These are phyloP conservation scores for Palythoa caribaeorum DNA, from an alignment of 92 coral and sea anemone species.

Conservation along the genomic window DNA sequence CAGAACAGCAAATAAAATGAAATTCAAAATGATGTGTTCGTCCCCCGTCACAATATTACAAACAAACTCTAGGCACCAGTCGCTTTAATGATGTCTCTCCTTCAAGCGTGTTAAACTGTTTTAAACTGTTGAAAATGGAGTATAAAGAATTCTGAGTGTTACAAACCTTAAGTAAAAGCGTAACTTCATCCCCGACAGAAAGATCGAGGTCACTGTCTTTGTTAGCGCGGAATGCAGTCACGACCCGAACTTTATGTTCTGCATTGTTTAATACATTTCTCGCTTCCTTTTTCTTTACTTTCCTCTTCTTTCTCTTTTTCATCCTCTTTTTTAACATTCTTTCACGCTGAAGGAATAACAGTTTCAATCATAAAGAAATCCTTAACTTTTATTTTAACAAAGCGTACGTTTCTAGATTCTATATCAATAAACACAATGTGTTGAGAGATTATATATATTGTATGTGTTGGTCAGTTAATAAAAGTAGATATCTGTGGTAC, in stretches of 20 bases:
- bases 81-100: no score
- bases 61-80: no score
- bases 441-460: no score
- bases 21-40: no score
- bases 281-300: constrained; percentile 45
- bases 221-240: constrained; percentile 77
- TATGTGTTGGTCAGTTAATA: no score
- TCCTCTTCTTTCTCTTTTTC: constrained; percentile 82
- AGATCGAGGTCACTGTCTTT: constrained; percentile 73
- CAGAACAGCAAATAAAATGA: no score
- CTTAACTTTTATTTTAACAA: no score
- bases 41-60: no score
- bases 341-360: constrained; percentile 65
- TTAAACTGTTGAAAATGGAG: background rate
- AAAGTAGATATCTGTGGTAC: no score
- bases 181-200: constrained; percentile 88
- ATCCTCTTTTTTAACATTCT: constrained; percentile 82
- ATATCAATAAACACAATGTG: no score
- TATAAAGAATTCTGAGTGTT: background rate
- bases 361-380: background rate
- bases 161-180: constrained; percentile 69
- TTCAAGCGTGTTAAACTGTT: no score
- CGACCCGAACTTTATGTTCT: constrained; percentile 82
- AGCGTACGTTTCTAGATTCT: no score
- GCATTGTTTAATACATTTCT: constrained; percentile 45